Evolutionary conservation across 2,113 vertebrate species (phyloP).

Genomic region (Barbus barbus): DNA sequence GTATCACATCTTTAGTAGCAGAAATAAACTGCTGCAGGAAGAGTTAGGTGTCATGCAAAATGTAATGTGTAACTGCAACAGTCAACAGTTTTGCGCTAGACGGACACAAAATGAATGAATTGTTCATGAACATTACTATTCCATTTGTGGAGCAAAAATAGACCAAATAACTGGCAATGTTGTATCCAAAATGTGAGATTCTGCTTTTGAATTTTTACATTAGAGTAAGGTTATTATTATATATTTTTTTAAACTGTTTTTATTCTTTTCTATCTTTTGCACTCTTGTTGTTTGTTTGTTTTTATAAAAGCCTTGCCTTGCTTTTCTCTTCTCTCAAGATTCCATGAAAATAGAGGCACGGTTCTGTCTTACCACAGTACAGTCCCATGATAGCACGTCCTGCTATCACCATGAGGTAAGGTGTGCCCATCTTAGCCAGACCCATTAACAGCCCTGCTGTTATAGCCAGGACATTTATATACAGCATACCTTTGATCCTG

Average conservation of each 20-base stretch:
- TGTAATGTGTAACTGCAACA: no score
- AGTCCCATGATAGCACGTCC: conserved; percentile 89
- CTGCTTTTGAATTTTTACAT: neutral
- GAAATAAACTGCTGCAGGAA: no score
- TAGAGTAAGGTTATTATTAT: neutral
- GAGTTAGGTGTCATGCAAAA: no score
- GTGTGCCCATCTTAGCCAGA: conserved; percentile 81
- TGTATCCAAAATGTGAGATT: neutral
- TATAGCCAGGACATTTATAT: conserved; percentile 85
- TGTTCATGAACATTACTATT: neutral
- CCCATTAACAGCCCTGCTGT: conserved; percentile 88
- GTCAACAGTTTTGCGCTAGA: no score
- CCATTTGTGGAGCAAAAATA: neutral
- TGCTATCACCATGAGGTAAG: conserved; percentile 87
- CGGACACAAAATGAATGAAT: neutral
- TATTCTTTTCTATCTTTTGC: no score
- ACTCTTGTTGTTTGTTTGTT: no score
- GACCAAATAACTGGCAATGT: neutral
- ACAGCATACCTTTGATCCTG: conserved; percentile 91
- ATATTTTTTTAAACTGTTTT: neutral
- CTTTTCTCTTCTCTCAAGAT: neutral
- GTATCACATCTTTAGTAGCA: no score
- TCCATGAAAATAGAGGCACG: neutral
- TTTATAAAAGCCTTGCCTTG: neutral
- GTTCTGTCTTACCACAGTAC: conserved; percentile 83